Evolutionary conservation across 2,113 vertebrate genomes (phyloP), one percentile per base, ranked within the genome.

Genomic region (Eurystomus gularis): DNA sequence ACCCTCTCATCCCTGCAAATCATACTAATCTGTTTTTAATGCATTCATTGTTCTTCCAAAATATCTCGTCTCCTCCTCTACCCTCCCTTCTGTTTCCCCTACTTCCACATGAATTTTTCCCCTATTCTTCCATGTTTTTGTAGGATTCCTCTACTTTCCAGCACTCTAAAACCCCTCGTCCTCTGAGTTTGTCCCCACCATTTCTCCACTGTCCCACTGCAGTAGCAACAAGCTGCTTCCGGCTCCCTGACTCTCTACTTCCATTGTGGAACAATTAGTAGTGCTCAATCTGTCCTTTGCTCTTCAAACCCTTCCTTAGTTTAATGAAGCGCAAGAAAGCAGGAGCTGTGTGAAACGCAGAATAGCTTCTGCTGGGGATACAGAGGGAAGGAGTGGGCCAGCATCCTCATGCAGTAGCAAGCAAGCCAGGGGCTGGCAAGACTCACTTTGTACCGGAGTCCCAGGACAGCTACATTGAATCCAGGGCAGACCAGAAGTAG

Each of bases 81-180:
- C 26, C 4, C 46, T 64, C 3, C 28, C 10, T 3, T 1, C 1
- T 10, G 8, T 73, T 86, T 46, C 17, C 11, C 3, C 7, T 10
- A 24, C 7, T 81, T 82, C 29, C n/a, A 57, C 40, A 81, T 46
- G 2, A 37, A 7, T 39, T 33, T 76, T 72, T 20, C 18, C 17
- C 68, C 37, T 49, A 3, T 80, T 71, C 2, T 4, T 69, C 35
- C 8, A 23, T 39, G 5, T 3, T 62, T 71, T 71, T 71, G 5
- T 61, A 46, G 31, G 5, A 39, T 37, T 86, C 19, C 19, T 79
- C 70, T 83, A 12, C 29, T 68, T 68, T 40, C 6, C 20, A 35
- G 24, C 10, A 3, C 26, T 87, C 44, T 72, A 15, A 68, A 87
- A 7, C 1, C 16, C 20, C 23, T 68, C 0, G 0, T 15, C 29